Evolutionary conservation across 1,140 invertebrate species (phyloP), one percentile per base, ranked within the genome.

Genomic region (Pinna nobilis): DNA sequence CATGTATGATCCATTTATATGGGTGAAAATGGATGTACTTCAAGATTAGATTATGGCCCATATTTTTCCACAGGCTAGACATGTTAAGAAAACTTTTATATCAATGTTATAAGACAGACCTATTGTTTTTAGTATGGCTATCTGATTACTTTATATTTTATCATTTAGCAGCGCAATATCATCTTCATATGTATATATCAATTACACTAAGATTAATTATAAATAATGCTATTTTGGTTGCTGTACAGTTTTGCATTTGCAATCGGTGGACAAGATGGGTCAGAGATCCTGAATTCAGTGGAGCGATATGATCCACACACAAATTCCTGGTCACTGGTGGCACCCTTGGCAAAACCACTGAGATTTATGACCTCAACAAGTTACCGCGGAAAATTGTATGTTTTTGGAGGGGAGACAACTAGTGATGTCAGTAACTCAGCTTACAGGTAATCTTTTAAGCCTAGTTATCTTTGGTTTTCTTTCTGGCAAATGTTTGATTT

Each of bases 241-340:
- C 53, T 61, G 74, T 74, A 23, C 63, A 88, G 86, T 3, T 86
- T 69, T 70, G 72, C 82, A 11, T 88, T 82, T 81, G 86, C 86
- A 33, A 79, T 88, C 44, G 86, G 87, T 13, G 87, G 87, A 3
- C 81, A 84, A 47, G 83, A 86, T 73, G 85, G 82, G 0, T 70
- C 70, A 35, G 84, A 85, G 33, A 82, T 84, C n/a, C 70, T 87
- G 32, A 82, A 70, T 51, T 81, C 76, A 49, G 81, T 87, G 13
- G 87, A 88, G 49, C 61, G 75, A 2, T 88, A 88, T 64, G 83
- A 87, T 57, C 81, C 82, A 2, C 76, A 77, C 53, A 81, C 76
- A 5, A 87, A 88, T 77, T 74, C 75, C 0, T 88, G 87, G 87
- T 79, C 70, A 18, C 30, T 83, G 23, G 82, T 88, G 28, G 80